phyloP scores from a whole-genome alignment of 2,113 vertebrate species.

The Menura novaehollandiae region DNA sequence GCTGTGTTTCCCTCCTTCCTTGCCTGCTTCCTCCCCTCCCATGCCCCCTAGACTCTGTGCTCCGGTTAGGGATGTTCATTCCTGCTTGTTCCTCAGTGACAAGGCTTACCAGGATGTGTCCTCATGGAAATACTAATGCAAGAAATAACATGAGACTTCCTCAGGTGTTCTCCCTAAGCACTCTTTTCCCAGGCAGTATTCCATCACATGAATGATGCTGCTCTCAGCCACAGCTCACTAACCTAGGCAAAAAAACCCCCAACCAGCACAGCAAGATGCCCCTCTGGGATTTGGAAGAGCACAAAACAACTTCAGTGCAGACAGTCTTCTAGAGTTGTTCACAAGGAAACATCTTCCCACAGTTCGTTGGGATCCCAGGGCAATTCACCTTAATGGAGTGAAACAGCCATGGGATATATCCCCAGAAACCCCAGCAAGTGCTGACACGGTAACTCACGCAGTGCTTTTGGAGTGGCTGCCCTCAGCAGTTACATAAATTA shows the following conservation, averaged over 20 bases:
- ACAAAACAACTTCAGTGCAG: neutral
- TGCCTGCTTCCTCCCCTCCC: neutral
- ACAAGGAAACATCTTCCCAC: neutral
- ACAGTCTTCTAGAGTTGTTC: neutral
- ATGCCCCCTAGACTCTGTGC: accelerated
- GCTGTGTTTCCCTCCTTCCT: neutral
- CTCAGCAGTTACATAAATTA: conserved; percentile 2
- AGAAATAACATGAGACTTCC: neutral
- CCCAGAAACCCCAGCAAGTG: conserved; percentile 21
- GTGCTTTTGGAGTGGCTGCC: neutral
- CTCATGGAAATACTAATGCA: neutral
- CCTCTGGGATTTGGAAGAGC: neutral
- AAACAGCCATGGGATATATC: neutral
- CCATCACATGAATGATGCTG: neutral
- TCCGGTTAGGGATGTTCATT: neutral
- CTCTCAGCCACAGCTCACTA: neutral
- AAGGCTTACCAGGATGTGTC: neutral
- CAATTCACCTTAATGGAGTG: neutral
- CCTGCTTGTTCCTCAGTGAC: neutral
- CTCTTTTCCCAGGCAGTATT: neutral
- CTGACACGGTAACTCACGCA: neutral
- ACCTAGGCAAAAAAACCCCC: neutral
- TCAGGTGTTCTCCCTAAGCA: neutral
- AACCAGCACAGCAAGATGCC: neutral
- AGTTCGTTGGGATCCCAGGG: neutral